phyloP scores from a whole-genome alignment of 2,797 vertebrate species.

The Centroberyx gerrardi region DNA sequence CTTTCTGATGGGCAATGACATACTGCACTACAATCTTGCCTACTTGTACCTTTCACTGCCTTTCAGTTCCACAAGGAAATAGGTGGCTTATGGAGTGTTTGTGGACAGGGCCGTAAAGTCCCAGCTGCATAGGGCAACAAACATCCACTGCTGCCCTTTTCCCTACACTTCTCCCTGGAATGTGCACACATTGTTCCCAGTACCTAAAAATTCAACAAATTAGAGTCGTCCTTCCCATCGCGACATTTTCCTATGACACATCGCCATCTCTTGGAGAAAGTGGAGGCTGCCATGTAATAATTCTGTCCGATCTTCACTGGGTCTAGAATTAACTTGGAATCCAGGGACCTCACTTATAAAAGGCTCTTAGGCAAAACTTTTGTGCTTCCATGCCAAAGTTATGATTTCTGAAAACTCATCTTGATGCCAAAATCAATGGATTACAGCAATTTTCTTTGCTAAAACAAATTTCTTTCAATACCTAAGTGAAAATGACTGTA shows the following conservation, averaged over 20 bases:
- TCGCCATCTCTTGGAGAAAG: constrained; percentile 32
- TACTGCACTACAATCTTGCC: neutral
- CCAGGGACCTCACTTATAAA: neutral
- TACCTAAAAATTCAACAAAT: constrained; percentile 17
- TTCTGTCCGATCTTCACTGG: neutral
- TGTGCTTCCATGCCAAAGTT: neutral
- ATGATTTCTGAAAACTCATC: neutral
- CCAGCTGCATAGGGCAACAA: constrained; percentile 55
- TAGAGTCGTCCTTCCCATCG: neutral
- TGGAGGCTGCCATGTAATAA: neutral
- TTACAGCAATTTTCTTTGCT: constrained; percentile 1
- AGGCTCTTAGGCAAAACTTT: neutral
- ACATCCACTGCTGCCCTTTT: constrained; percentile 21
- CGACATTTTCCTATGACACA: constrained; percentile 1
- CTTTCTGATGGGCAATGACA: neutral
- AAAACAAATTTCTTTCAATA: constrained; percentile 38
- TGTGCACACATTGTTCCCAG: constrained; percentile 49
- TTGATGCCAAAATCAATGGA: neutral
- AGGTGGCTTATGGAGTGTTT: neutral
- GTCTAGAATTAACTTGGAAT: neutral
- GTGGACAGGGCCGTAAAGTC: constrained; percentile 39
- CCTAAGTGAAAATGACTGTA: constrained; percentile 38
- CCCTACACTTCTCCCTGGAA: constrained; percentile 50
- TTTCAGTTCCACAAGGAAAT: neutral
- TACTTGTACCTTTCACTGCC: constrained; percentile 9